phyloP scores from a whole-genome alignment of 2,888 invertebrate genomes.

The Andrena hattorfiana region DNA sequence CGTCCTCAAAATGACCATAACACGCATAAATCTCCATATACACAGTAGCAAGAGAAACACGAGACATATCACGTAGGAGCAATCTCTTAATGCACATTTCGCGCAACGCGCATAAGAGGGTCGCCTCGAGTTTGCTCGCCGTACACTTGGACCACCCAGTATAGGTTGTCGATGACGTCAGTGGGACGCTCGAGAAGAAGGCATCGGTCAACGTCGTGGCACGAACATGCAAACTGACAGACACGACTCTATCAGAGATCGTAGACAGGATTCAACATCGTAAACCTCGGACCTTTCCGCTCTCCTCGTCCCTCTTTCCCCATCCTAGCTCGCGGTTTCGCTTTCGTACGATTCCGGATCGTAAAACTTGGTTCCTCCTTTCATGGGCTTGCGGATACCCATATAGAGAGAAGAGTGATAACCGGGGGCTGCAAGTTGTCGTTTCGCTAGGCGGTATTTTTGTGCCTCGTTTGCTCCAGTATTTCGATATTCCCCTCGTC shows the following conservation, averaged over 20 bases:
- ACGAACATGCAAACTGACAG: constrained; percentile 68
- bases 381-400: constrained; percentile 41
- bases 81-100: constrained; percentile 14
- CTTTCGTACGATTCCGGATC: constrained; percentile 57
- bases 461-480: constrained; percentile 32
- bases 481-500: constrained; percentile 24
- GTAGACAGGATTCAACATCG: constrained; percentile 68
- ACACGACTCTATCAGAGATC: constrained; percentile 72
- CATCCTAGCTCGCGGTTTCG: constrained; percentile 34
- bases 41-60: background rate
- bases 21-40: background rate
- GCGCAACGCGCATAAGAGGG: background rate
- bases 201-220: constrained; percentile 71
- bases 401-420: constrained; percentile 43
- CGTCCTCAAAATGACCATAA: background rate
- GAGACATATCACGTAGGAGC: background rate
- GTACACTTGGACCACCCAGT: constrained; percentile 63
- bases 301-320: constrained; percentile 19
- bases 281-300: constrained; percentile 57
- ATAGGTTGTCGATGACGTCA: constrained; percentile 68
- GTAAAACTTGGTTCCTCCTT: constrained; percentile 60
- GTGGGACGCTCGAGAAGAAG: constrained; percentile 61
- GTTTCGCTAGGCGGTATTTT: constrained; percentile 31
- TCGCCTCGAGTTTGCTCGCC: constrained; percentile 9
- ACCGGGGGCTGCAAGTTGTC: constrained; percentile 5